Conservation (phyloP, 1,140 invertebrate species). For the Drosophila hydei region DNA sequence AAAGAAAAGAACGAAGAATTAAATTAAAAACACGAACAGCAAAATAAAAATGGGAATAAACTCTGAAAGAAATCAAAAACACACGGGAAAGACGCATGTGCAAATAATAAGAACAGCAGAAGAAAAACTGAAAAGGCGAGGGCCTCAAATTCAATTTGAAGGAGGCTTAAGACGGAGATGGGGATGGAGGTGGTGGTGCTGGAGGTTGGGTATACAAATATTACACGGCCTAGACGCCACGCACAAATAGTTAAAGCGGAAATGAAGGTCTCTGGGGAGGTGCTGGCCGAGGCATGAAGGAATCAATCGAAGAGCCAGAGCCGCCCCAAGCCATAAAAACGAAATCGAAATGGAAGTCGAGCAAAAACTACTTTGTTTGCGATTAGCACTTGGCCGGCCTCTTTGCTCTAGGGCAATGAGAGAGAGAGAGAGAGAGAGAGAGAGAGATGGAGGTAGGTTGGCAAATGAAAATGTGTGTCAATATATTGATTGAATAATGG, state of each 20-base stretch:
- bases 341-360: conserved; percentile 81
- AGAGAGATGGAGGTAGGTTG: background rate
- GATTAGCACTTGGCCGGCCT: conserved; percentile 79
- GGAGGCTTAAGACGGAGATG: background rate
- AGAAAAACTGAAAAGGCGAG: conserved; percentile 9
- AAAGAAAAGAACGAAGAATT: conserved; percentile 59
- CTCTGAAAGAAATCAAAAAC: conserved; percentile 21
- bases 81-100: conserved; percentile 38
- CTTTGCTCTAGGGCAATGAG: conserved; percentile 26
- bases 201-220: background rate
- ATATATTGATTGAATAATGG: conserved; percentile 82
- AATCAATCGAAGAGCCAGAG: conserved; percentile 56
- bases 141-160: conserved; percentile 73
- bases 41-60: conserved; percentile 7
- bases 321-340: conserved; percentile 69
- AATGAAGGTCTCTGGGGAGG: conserved; percentile 69
- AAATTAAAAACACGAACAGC: conserved; percentile 63
- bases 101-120: conserved; percentile 26
- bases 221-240: conserved; percentile 14
- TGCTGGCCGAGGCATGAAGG: conserved; percentile 58
- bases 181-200: background rate
- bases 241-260: conserved; percentile 78
- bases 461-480: conserved; percentile 79
- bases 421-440: background rate
- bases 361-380: conserved; percentile 81